Evolutionary conservation across 92 coral and sea anemone genomes (phyloP).

Genomic region (Epizoanthus scotinus): DNA sequence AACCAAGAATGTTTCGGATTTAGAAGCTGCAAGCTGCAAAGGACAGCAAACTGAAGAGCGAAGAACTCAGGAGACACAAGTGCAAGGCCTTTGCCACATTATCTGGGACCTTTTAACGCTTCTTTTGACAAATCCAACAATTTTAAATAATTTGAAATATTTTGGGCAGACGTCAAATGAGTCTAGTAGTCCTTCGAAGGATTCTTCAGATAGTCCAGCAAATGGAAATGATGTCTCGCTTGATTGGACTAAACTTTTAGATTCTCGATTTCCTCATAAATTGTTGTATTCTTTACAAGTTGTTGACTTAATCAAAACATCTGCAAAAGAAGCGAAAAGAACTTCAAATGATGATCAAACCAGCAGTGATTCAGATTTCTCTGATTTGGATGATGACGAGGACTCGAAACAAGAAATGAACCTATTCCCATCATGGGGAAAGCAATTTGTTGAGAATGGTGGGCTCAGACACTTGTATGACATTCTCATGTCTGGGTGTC

Average conservation of each 20-base stretch:
- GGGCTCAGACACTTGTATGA: conserved; percentile 81
- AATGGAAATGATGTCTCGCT: conserved; percentile 33
- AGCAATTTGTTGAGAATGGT: conserved; percentile 85
- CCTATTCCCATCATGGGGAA: conserved; percentile 68
- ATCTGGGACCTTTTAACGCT: conserved; percentile 93
- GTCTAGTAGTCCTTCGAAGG: conserved; percentile 17
- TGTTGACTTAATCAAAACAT: conserved; percentile 77
- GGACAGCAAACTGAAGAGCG: conserved; percentile 1
- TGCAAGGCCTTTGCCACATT: conserved; percentile 79
- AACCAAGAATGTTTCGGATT: background rate
- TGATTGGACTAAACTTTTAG: conserved; percentile 76
- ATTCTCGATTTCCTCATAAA: conserved; percentile 88
- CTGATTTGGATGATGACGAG: conserved; percentile 87
- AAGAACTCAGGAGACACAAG: conserved; percentile 53
- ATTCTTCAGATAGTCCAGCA: conserved; percentile 7
- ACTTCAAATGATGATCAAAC: conserved; percentile 65
- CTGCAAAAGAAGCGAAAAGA: conserved; percentile 61
- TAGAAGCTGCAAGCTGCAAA: conserved; percentile 7
- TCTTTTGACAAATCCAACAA: conserved; percentile 84
- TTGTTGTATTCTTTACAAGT: conserved; percentile 90
- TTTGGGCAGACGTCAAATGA: conserved; percentile 63
- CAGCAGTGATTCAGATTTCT: conserved; percentile 86
- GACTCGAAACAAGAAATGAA: conserved; percentile 44
- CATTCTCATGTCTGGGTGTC: conserved; percentile 84
- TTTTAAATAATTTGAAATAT: conserved; percentile 74